Evolutionary conservation across 1,140 invertebrate species (phyloP).

Genomic region (Sarcophaga peregrina): DNA sequence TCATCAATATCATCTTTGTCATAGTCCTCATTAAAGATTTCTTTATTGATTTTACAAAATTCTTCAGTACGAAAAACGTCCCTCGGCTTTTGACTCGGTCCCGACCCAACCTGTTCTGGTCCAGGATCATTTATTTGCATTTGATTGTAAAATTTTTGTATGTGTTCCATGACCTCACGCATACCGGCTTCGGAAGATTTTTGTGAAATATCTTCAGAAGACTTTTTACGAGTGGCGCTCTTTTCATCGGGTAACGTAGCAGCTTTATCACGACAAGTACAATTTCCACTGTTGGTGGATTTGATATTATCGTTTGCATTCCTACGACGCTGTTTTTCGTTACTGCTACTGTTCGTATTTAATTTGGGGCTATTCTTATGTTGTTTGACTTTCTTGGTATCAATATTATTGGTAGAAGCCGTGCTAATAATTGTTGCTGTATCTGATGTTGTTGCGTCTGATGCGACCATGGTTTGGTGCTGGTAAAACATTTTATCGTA

Average conservation of each 20-base stretch:
- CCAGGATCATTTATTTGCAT: slow-evolving; percentile 50
- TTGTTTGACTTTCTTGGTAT: neutral
- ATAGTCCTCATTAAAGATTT: slow-evolving; percentile 31
- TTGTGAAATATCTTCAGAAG: slow-evolving; percentile 50
- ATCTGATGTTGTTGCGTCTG: slow-evolving; percentile 31
- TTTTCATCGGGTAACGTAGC: slow-evolving; percentile 41
- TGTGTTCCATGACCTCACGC: slow-evolving; percentile 55
- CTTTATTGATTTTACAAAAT: slow-evolving; percentile 36
- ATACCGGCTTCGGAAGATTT: slow-evolving; percentile 57
- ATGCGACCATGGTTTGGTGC: slow-evolving; percentile 53
- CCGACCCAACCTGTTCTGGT: slow-evolving; percentile 26
- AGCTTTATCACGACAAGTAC: slow-evolving; percentile 47
- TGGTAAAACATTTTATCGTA: slow-evolving; percentile 64
- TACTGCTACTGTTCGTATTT: neutral
- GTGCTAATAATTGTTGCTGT: slow-evolving; percentile 8
- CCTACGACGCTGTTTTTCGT: neutral
- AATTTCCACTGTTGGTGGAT: slow-evolving; percentile 41
- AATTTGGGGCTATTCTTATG: neutral
- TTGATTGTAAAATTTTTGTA: slow-evolving; percentile 56
- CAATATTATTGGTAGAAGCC: neutral
- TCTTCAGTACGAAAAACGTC: slow-evolving; percentile 28
- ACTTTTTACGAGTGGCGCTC: slow-evolving; percentile 45
- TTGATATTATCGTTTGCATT: slow-evolving; percentile 13
- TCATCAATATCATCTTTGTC: slow-evolving; percentile 46
- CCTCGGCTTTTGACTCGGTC: neutral